These are phyloP conservation scores for Papilio demoleus DNA, from an alignment of 2,888 invertebrate genomes.

Conservation along the genomic window DNA sequence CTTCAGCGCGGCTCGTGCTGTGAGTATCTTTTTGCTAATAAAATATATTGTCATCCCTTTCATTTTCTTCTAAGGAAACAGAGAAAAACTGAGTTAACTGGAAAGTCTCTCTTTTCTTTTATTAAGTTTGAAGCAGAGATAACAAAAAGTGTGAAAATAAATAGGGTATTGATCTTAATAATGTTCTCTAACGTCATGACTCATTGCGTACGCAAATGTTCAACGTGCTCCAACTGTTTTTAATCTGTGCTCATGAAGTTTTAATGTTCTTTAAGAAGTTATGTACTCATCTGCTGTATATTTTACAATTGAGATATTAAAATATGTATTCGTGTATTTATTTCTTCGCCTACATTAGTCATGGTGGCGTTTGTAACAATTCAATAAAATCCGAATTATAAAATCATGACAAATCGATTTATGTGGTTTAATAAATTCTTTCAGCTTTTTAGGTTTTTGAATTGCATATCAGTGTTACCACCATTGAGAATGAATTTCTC, in stretches of 20 bases:
- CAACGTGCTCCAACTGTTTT: slow-evolving; percentile 13
- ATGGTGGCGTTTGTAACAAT: background rate
- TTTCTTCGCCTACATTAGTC: background rate
- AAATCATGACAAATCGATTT: no score
- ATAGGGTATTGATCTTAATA: slow-evolving; percentile 30
- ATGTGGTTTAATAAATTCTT: no score
- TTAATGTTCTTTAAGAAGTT: slow-evolving; percentile 16
- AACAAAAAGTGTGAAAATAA: background rate
- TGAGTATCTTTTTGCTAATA: slow-evolving; percentile 84
- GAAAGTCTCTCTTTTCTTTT: no score
- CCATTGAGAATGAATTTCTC: no score
- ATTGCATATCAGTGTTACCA: no score
- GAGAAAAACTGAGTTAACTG: no score
- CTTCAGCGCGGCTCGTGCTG: slow-evolving; percentile 94
- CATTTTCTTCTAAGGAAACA: background rate
- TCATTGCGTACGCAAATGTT: slow-evolving; percentile 9
- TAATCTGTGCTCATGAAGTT: slow-evolving; percentile 7
- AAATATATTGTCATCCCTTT: background rate
- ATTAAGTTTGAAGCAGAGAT: background rate
- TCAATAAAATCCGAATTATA: background rate
- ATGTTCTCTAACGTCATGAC: background rate
- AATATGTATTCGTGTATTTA: background rate
- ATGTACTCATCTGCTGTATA: slow-evolving; percentile 8
- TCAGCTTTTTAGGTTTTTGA: no score
- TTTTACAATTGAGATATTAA: slow-evolving; percentile 8